Evolutionary conservation across 2,888 invertebrate species (phyloP), one percentile per base, ranked within the genome.

Genomic region (Linnaemya tessellans): DNA sequence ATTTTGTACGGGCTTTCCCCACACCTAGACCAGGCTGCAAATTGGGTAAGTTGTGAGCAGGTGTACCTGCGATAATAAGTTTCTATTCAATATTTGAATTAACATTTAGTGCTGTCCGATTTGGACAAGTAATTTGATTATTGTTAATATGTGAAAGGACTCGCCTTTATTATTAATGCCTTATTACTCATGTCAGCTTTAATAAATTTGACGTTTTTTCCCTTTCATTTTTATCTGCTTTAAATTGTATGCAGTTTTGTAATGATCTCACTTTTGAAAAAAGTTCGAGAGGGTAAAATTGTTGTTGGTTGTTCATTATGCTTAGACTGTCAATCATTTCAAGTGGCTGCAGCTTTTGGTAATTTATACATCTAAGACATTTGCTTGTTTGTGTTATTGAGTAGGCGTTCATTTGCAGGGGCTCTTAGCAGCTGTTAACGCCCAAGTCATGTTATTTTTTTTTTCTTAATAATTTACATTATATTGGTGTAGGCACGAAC

Each of bases 1-100:
- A 98, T 93, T 97, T 98, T 90, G 97, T 98, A 13, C 94, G 98
- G 89, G 97, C 96, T 54, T 97, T 97, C 92, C 97, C 98, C 15
- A 97, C 96, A 1, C 96, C 96, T 11, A 94, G 97, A 89, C 97
- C 97, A 68, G 97, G 97, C 88, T 98, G 98, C 93, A 95, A 96
- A 91, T 94, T 98, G 88, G 97, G 95, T 96, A 93, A 93, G 93
- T 70, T 38, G 22, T 20, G 2, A 62, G 65, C 62, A 51, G 22
- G 13, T 67, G 60, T 25, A 5, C 8, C 13, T 30, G 60, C 65
- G n/a, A 60, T 11, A 30, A 43, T 9, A 10, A 5, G 15, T 54
- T 56, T 25, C 4, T 35, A 11, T 20, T 41, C 4, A 38, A 54
- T 13, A 10, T 20, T 74, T 67, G 30, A 75, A 75, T 41, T 8